Evolutionary conservation across 2,797 vertebrate species (phyloP).

Genomic region (Acanthornis magna): DNA sequence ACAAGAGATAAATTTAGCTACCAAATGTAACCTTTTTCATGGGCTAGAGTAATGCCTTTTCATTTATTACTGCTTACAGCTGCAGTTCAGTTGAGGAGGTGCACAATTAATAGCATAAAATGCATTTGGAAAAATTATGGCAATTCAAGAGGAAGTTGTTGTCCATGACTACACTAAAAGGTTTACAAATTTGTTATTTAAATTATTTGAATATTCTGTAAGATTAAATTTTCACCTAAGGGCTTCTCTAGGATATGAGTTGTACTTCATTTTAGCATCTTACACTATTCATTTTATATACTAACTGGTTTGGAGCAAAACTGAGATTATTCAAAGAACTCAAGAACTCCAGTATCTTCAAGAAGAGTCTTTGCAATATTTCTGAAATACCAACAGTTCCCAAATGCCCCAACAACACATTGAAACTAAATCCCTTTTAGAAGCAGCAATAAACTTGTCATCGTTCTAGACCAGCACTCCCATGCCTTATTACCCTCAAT

Average conservation of each 20-base stretch:
- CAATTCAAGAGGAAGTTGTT: background rate
- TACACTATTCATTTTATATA: background rate
- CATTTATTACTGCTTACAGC: background rate
- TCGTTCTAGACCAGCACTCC: background rate
- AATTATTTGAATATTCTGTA: background rate
- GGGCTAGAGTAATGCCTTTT: background rate
- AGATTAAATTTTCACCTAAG: background rate
- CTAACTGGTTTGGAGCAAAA: background rate
- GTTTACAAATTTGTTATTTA: slow-evolving; percentile 12
- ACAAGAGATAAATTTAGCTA: slow-evolving; percentile 43
- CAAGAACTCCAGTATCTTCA: background rate
- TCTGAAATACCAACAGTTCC: background rate
- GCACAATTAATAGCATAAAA: background rate
- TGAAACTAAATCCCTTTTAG: background rate
- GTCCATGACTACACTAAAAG: background rate
- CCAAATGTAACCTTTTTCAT: slow-evolving; percentile 20
- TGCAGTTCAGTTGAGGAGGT: slow-evolving; percentile 11
- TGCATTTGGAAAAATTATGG: background rate
- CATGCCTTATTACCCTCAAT: background rate
- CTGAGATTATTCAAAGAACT: background rate
- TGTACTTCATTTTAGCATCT: background rate
- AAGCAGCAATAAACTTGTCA: background rate
- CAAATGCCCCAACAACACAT: background rate
- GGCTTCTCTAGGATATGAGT: background rate
- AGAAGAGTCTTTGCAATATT: background rate